These are phyloP conservation scores for Oplegnathus fasciatus DNA, from an alignment of 2,113 vertebrate genomes.

Conservation along the genomic window DNA sequence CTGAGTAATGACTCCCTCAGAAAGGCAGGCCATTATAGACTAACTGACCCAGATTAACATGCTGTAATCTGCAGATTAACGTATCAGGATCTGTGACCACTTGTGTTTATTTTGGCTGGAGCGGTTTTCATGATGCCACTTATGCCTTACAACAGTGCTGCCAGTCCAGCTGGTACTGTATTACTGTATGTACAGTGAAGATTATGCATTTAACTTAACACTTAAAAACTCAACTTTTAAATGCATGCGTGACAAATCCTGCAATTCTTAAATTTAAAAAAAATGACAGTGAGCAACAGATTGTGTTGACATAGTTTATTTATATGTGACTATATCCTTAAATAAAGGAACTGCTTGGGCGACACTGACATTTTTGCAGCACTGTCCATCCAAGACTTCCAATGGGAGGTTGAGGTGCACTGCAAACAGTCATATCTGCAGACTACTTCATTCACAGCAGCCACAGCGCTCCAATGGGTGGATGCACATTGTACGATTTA, in stretches of 20 bases:
- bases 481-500: not conserved
- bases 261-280: not conserved
- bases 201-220: not conserved
- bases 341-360: conserved; percentile 1
- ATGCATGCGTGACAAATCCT: not conserved
- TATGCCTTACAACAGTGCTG: not conserved
- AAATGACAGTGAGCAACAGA: not conserved
- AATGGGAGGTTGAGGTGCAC: not conserved
- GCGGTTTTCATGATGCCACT: conserved; percentile 46
- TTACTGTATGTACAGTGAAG: not conserved
- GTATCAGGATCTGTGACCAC: conserved; percentile 60
- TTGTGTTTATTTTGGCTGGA: conserved; percentile 60
- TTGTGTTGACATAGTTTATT: conserved; percentile 51
- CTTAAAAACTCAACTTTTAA: not conserved
- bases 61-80: conserved; percentile 80
- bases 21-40: conserved; percentile 46
- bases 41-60: conserved; percentile 76
- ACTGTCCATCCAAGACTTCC: conserved; percentile 28
- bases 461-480: not conserved
- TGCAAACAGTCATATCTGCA: conserved; percentile 23
- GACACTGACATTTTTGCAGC: conserved; percentile 1
- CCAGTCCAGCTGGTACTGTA: not conserved
- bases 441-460: not conserved
- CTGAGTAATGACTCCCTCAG: not conserved
- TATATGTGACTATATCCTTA: conserved; percentile 24